phyloP scores from a whole-genome alignment of 1,140 invertebrate species.

The Eupeodes corollae region DNA sequence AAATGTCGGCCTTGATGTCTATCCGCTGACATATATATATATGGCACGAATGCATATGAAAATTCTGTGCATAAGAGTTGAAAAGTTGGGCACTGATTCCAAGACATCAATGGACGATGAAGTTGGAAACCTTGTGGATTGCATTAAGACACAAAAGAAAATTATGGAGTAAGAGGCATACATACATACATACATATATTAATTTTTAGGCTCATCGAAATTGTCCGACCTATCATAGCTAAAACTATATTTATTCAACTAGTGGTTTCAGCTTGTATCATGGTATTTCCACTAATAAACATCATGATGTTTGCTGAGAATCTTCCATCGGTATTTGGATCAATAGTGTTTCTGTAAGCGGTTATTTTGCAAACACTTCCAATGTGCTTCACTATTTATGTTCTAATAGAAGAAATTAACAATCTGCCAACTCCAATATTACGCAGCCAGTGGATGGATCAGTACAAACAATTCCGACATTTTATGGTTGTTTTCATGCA shows the following conservation, averaged over 20 bases:
- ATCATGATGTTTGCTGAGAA: constrained; percentile 17
- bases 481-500: constrained; percentile 19
- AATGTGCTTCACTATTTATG: constrained; percentile 17
- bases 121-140: constrained; percentile 11
- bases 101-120: constrained; percentile 6
- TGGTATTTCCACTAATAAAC: constrained; percentile 19
- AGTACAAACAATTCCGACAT: constrained; percentile 12
- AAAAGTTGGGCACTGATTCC: neutral
- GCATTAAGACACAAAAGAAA: constrained; percentile 17
- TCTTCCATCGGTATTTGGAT: constrained; percentile 12
- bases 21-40: constrained; percentile 16
- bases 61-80: constrained; percentile 10
- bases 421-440: constrained; percentile 15
- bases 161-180: constrained; percentile 8
- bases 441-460: constrained; percentile 16
- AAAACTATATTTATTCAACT: constrained; percentile 21
- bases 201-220: constrained; percentile 2
- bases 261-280: constrained; percentile 16
- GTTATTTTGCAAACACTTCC: constrained; percentile 16
- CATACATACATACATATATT: no score
- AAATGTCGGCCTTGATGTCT: constrained; percentile 17
- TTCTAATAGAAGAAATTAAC: constrained; percentile 14
- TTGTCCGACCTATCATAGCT: constrained; percentile 16
- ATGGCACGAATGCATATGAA: constrained; percentile 13
- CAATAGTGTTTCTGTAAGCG: constrained; percentile 14